These are phyloP conservation scores for Pocillopora grandis DNA, from an alignment of 92 coral and sea anemone genomes.

Conservation along the genomic window DNA sequence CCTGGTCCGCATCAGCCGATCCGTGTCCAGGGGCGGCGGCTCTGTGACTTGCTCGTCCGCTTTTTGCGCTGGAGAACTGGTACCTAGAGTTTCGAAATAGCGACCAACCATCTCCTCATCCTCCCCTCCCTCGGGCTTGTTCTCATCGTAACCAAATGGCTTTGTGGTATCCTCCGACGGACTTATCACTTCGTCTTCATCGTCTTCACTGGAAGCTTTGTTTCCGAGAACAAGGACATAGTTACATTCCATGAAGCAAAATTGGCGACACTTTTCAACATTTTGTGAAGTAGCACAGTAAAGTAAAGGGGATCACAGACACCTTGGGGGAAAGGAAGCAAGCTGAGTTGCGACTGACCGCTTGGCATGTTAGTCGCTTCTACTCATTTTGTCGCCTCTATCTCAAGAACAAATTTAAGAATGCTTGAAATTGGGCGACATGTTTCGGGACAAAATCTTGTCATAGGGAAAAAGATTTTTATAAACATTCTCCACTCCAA, in stretches of 20 bases:
- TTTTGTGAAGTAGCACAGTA: not conserved
- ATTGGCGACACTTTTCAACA: not conserved
- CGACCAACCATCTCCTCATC: conserved; percentile 66
- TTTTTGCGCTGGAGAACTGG: conserved; percentile 70
- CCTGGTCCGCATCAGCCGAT: conserved; percentile 49
- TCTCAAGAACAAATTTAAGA: too few relatives aligned
- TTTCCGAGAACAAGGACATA: not conserved
- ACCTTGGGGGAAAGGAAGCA: not conserved
- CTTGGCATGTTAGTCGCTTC: too few relatives aligned
- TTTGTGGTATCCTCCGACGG: conserved; percentile 55
- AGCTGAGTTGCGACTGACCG: too few relatives aligned
- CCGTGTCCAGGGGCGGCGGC: conserved; percentile 40
- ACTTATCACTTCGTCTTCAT: conserved; percentile 58
- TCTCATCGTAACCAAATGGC: conserved; percentile 49
- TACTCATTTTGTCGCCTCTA: too few relatives aligned
- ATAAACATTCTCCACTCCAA: too few relatives aligned
- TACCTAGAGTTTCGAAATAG: conserved; percentile 90
- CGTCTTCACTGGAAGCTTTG: conserved; percentile 66
- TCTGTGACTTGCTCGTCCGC: conserved; percentile 47
- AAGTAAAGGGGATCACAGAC: not conserved
- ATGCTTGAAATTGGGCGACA: too few relatives aligned
- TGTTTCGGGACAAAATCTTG: too few relatives aligned
- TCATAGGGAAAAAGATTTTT: too few relatives aligned
- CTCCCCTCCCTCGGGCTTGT: conserved; percentile 55
- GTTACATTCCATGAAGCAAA: not conserved